Conservation (phyloP, 2,888 invertebrate genomes). For the Hirtodrosophila confusa region DNA sequence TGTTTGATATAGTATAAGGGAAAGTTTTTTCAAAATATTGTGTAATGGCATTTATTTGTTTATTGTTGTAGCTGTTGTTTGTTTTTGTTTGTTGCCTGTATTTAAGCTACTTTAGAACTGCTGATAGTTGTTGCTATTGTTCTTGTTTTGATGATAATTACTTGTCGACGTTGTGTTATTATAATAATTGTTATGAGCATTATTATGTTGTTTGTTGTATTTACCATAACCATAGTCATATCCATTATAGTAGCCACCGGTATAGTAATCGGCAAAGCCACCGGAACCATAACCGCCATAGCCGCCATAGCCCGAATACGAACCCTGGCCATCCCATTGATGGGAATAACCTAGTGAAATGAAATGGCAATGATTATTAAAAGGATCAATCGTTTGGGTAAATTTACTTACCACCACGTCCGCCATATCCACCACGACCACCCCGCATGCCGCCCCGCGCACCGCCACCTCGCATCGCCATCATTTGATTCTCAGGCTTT, state of each 20-base stretch:
- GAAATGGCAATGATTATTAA: constrained; percentile 16
- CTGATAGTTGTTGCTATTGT: constrained; percentile 82
- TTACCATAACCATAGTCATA: constrained; percentile 88
- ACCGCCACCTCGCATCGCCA: constrained; percentile 86
- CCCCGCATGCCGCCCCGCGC: constrained; percentile 89
- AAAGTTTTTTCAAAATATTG: constrained; percentile 47
- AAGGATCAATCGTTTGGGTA: not conserved
- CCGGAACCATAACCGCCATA: constrained; percentile 88
- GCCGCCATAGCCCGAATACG: constrained; percentile 89
- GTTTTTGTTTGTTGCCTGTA: constrained; percentile 46
- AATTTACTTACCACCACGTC: constrained; percentile 79
- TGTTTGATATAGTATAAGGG: constrained; percentile 48
- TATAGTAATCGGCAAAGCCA: constrained; percentile 90
- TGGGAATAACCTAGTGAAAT: constrained; percentile 75
- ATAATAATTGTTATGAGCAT: constrained; percentile 83
- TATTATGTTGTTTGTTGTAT: constrained; percentile 83
- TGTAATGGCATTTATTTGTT: constrained; percentile 45
- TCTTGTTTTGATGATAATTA: constrained; percentile 83
- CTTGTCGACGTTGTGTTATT: constrained; percentile 81
- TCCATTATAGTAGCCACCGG: constrained; percentile 87
- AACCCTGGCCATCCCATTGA: constrained; percentile 86
- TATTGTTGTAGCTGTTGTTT: constrained; percentile 56
- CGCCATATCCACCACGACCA: constrained; percentile 86
- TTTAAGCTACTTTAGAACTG: constrained; percentile 74
- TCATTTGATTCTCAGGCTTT: constrained; percentile 91